A percentile compares a stretch with the other conserved stretches of the same genome.
Conservation (phyloP, 1,140 invertebrate genomes). For the Zaprionus davidi region DNA sequence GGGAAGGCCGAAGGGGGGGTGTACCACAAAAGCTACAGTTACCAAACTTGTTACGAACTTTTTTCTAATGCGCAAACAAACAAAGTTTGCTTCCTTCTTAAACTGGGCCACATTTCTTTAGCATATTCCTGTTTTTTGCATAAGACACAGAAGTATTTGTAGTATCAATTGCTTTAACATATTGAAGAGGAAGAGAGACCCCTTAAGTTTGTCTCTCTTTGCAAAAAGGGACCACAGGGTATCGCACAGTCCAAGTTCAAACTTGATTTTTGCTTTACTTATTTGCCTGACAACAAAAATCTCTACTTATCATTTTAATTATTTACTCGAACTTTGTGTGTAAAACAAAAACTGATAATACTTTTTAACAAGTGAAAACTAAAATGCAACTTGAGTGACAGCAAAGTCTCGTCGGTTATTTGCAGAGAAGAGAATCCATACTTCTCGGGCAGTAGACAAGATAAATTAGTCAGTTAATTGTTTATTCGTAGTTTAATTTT, state of each 20-base stretch:
- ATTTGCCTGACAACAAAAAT: neutral
- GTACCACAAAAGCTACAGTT: slow-evolving; percentile 5
- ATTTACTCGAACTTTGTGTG: neutral
- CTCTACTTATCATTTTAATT: neutral
- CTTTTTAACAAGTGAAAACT: neutral
- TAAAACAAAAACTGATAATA: neutral
- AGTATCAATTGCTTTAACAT: neutral
- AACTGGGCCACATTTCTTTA: slow-evolving; percentile 3
- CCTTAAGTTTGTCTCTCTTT: neutral
- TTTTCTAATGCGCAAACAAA: slow-evolving; percentile 6
- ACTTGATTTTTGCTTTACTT: neutral
- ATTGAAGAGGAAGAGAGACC: neutral
- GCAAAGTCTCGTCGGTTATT: neutral
- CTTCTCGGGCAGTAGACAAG: neutral
- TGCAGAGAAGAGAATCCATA: neutral
- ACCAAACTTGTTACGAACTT: slow-evolving; percentile 18
- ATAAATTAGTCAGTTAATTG: neutral
- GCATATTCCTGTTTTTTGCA: neutral
- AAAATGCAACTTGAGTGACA: neutral
- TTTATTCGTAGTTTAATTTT: neutral
- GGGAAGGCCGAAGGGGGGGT: no score
- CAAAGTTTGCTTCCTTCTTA: neutral
- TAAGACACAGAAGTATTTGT: neutral
- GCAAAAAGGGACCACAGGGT: neutral
- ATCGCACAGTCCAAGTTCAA: neutral